These are phyloP conservation scores for Formica aserva DNA, from an alignment of 2,888 invertebrate species.

Conservation along the genomic window DNA sequence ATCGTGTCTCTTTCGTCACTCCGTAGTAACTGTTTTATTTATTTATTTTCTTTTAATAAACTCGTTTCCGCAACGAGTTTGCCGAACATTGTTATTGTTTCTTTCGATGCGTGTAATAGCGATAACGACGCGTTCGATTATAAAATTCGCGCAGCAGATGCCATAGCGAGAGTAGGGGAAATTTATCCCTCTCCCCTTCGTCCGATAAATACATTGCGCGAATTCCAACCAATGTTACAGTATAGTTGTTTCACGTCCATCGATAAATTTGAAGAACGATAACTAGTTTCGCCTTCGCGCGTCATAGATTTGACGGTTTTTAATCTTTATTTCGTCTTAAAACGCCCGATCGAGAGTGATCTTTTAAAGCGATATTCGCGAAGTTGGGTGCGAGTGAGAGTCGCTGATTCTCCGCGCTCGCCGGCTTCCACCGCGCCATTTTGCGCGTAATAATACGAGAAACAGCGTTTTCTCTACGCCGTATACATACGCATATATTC, in stretches of 20 bases:
- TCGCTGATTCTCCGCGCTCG: constrained; percentile 60
- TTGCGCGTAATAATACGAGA: constrained; percentile 27
- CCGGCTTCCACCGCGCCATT: constrained; percentile 57
- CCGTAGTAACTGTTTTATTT: not conserved
- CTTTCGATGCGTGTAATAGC: not conserved
- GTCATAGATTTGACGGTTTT: not conserved
- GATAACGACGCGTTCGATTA: not conserved
- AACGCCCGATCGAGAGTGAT: not conserved
- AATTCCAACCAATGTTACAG: not conserved
- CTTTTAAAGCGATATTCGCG: not conserved
- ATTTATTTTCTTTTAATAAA: not conserved
- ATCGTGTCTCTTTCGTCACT: too few relatives aligned
- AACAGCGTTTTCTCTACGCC: constrained; percentile 33
- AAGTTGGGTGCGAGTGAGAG: constrained; percentile 52
- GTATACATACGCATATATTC: not conserved
- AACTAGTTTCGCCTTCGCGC: not conserved
- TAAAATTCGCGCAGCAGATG: not conserved
- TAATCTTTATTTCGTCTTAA: not conserved
- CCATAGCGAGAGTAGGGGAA: not conserved
- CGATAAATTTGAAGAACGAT: not conserved
- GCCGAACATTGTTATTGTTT: not conserved
- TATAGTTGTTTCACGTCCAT: not conserved
- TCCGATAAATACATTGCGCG: not conserved
- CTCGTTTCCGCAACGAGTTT: not conserved
- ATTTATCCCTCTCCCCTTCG: not conserved